Percentiles rank a stretch among this genome's conserved stretches.
These are phyloP conservation scores for Tyria jacobaeae DNA, from an alignment of 2,888 invertebrate genomes.

Conservation along the genomic window DNA sequence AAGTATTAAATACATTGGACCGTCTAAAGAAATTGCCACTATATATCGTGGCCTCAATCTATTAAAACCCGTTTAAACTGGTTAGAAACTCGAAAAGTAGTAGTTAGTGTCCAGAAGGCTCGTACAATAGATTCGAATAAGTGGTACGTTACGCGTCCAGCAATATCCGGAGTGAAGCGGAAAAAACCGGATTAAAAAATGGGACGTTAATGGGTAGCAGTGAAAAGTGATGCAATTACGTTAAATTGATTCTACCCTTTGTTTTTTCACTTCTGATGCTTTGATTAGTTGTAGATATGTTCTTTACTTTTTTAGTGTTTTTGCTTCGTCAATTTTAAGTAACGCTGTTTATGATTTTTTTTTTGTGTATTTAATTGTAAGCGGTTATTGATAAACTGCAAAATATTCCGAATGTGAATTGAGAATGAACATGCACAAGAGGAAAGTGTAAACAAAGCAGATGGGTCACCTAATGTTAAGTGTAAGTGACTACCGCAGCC, in stretches of 20 bases:
- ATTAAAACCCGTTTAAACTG: slow-evolving; percentile 74
- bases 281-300: slow-evolving; percentile 49
- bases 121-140: slow-evolving; percentile 78
- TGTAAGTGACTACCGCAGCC: too few relatives aligned
- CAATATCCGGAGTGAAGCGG: slow-evolving; percentile 77
- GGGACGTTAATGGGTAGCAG: slow-evolving; percentile 75
- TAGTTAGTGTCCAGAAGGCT: slow-evolving; percentile 73
- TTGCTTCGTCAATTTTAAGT: neutral
- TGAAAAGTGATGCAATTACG: slow-evolving; percentile 82
- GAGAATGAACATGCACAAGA: too few relatives aligned
- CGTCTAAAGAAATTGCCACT: slow-evolving; percentile 59
- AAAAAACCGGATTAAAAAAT: slow-evolving; percentile 79
- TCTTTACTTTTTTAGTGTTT: neutral
- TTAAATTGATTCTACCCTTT: slow-evolving; percentile 72
- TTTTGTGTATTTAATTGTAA: neutral
- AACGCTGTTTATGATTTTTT: neutral
- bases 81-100: slow-evolving; percentile 74
- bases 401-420: too few relatives aligned
- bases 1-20: slow-evolving; percentile 30
- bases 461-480: too few relatives aligned
- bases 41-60: slow-evolving; percentile 70
- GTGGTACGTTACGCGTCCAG: slow-evolving; percentile 76
- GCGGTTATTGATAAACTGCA: neutral
- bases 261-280: slow-evolving; percentile 61
- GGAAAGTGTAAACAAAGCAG: too few relatives aligned